Base-by-base conservation (phyloP, 2,888 invertebrate genomes). In the Xestia ashworthii region DNA sequence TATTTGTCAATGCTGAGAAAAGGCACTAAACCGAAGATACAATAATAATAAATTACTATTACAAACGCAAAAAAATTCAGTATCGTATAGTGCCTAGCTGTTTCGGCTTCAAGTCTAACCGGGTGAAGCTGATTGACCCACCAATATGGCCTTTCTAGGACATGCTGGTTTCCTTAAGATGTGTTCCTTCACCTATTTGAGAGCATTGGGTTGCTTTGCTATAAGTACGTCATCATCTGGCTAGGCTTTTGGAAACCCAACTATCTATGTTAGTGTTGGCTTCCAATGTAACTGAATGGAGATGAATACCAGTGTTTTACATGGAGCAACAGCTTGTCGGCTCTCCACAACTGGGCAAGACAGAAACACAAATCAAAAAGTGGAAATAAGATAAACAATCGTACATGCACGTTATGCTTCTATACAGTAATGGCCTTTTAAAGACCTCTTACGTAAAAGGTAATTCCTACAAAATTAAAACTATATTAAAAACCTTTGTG, bases 401-500 rank as follows among this genome's bases (percentile, higher is more conserved):
- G 16, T 16, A 3, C 16, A 25, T 55, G 22, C 12, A 5, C 16
- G n/a, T 32, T 32, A 44, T 6, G 6, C 2, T 58, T 32, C 6
- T 44, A 19, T 38, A 19, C n/a, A 11, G 11, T 53, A 22, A 77
- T 44, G n/a, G 11, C 19, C n/a, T 14, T 48, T 1, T 44, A 44
- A 22, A 79, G 0, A 60, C 19, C 8, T 44, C 9, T 60, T 19
- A 50, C 25, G 14, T 25, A 50, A 62, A 77, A 53, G 38, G 41
- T 1, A 32, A 48, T 68, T 55, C 32, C 12, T 55, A 41, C 5
- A 79, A 73, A 38, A 72, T 41, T 38, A 46, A 79, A 81, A 62
- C 41, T 66, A 38, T 55, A 76, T 82, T 69, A 77, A 50, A 64
- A 80, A 83, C 22, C n/a, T 62, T 46, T 64, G 53, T 70, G 38